phyloP scores from a whole-genome alignment of 2,888 invertebrate species.

The Drosophila melanosoma region DNA sequence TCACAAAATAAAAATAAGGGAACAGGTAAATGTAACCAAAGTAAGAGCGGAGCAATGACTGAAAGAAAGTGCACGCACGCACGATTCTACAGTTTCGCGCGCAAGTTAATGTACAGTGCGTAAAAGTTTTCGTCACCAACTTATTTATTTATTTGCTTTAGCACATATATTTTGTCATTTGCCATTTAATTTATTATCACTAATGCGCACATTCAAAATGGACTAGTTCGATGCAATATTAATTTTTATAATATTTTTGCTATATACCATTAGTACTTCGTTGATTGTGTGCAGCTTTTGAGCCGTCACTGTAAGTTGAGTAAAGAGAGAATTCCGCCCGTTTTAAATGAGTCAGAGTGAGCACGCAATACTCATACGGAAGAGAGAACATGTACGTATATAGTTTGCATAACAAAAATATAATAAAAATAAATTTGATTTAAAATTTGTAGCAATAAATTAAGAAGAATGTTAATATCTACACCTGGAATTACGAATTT shows the following conservation, averaged over 20 bases:
- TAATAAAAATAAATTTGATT: not conserved
- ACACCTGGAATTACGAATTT: not conserved
- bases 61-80: conserved; percentile 63
- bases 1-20: conserved; percentile 60
- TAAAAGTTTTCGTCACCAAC: not conserved
- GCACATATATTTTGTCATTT: not conserved
- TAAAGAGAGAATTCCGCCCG: conserved; percentile 25
- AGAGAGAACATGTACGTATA: conserved; percentile 25
- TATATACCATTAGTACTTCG: not conserved
- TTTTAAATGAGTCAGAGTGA: conserved; percentile 37
- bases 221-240: not conserved
- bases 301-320: conserved; percentile 35
- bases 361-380: conserved; percentile 30
- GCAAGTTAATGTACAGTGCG: conserved; percentile 23
- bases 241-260: not conserved
- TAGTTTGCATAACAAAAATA: conserved; percentile 7
- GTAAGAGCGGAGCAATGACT: conserved; percentile 66
- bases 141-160: not conserved
- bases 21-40: conserved; percentile 63
- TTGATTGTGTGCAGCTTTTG: conserved; percentile 6
- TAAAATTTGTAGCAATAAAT: not conserved
- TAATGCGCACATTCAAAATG: not conserved
- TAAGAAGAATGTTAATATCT: not conserved
- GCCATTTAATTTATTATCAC: not conserved
- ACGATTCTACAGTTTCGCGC: conserved; percentile 42